Conservation (phyloP, 2,113 vertebrate genomes). For the Nothobranchius furzeri region DNA sequence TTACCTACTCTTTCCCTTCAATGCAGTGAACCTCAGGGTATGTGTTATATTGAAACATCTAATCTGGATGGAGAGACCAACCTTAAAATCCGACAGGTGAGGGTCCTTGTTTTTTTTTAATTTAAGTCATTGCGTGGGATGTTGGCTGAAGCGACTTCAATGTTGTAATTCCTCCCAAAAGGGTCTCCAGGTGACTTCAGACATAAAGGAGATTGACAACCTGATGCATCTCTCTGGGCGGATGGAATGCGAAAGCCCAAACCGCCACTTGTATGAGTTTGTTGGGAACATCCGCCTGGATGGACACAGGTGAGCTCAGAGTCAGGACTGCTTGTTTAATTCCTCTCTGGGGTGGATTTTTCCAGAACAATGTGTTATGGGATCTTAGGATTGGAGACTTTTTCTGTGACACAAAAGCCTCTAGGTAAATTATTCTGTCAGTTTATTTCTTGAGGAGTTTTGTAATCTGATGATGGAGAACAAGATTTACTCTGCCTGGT, state of each 20-base stretch:
- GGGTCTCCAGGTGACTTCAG: slow-evolving; percentile 91
- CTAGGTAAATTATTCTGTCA: too few species aligned
- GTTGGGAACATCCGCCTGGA: slow-evolving; percentile 94
- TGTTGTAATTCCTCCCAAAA: slow-evolving; percentile 56
- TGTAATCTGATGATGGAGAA: too few species aligned
- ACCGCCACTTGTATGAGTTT: slow-evolving; percentile 97
- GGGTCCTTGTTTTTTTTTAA: neutral
- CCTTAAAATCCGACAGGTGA: slow-evolving; percentile 98
- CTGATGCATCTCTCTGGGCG: slow-evolving; percentile 89
- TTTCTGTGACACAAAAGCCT: too few species aligned
- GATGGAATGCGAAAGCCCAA: slow-evolving; percentile 97
- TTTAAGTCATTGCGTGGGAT: neutral
- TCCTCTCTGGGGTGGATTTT: slow-evolving; percentile 13
- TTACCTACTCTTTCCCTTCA: slow-evolving; percentile 27
- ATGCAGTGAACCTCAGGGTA: slow-evolving; percentile 94
- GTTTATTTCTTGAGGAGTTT: too few species aligned
- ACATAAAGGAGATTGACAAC: slow-evolving; percentile 91
- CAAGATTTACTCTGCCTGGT: too few species aligned
- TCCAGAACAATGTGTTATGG: neutral
- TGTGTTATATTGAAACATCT: slow-evolving; percentile 99
- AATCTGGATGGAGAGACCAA: slow-evolving; percentile 99
- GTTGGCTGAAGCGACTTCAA: neutral
- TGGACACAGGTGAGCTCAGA: slow-evolving; percentile 84
- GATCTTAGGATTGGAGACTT: too few species aligned
- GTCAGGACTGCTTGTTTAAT: neutral